Evolutionary conservation across 2,113 vertebrate genomes (phyloP).

Genomic region (Nesoenas mayeri): DNA sequence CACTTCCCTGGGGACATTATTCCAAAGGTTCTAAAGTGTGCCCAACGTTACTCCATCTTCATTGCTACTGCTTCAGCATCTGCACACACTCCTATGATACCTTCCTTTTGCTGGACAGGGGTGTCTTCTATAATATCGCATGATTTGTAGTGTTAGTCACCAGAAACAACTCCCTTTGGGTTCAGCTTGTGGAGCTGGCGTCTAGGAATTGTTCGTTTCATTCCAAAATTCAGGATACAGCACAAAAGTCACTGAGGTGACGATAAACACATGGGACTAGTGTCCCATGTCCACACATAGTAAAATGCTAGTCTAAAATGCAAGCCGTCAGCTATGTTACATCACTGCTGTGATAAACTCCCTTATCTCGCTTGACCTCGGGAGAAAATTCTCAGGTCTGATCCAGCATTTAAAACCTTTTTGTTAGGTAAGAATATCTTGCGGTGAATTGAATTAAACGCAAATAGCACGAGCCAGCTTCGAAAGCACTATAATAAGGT

Average conservation of each 20-base stretch:
- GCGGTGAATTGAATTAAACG: background rate
- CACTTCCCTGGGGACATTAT: too few relatives aligned
- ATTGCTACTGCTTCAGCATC: background rate
- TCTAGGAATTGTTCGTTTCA: accelerated
- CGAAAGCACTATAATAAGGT: conserved; percentile 69
- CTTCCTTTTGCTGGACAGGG: background rate
- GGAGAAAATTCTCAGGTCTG: background rate
- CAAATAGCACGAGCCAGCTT: conserved; percentile 26
- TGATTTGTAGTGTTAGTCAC: background rate
- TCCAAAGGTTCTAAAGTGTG: background rate
- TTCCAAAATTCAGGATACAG: background rate
- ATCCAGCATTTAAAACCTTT: background rate
- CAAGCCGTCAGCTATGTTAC: background rate
- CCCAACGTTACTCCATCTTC: accelerated
- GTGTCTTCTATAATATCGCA: accelerated
- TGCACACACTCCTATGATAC: accelerated
- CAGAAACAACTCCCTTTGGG: background rate
- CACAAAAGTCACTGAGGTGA: background rate
- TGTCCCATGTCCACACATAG: accelerated
- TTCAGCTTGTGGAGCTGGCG: background rate
- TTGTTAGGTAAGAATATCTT: background rate
- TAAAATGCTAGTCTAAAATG: background rate
- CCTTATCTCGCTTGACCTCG: background rate
- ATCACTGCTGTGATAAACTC: background rate
- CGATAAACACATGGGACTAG: background rate